Evolutionary conservation across 1,140 invertebrate genomes (phyloP).

Genomic region (Ptiloglossa arizonensis): DNA sequence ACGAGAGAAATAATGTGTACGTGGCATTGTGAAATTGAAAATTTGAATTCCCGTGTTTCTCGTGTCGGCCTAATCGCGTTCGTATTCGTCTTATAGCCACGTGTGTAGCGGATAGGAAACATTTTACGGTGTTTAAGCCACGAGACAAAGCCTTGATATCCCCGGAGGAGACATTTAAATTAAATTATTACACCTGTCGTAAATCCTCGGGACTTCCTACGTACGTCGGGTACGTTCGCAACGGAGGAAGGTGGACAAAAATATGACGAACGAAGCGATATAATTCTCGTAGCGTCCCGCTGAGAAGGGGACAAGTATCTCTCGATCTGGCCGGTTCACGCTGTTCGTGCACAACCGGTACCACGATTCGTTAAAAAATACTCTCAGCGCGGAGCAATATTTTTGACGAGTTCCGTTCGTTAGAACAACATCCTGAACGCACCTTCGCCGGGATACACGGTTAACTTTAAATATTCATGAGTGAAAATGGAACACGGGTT

Average conservation of each 20-base stretch:
- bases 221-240: conserved; percentile 12
- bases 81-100: neutral
- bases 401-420: neutral
- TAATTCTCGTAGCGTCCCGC: conserved; percentile 53
- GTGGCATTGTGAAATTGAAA: neutral
- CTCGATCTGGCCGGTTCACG: conserved; percentile 38
- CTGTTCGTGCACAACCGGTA: conserved; percentile 22
- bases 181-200: conserved; percentile 8
- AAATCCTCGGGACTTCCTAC: conserved; percentile 39
- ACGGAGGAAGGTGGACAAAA: conserved; percentile 15
- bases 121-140: neutral
- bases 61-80: neutral
- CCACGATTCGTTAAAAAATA: conserved; percentile 17
- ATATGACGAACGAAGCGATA: conserved; percentile 49
- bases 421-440: neutral
- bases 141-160: neutral
- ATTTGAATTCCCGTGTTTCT: neutral
- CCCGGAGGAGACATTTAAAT: neutral
- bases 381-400: neutral
- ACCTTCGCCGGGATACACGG: neutral
- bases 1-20: too few relatives aligned
- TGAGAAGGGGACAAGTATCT: conserved; percentile 48
- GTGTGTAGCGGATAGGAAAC: neutral
- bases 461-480: conserved; percentile 2
- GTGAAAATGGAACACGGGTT: neutral